Evolutionary conservation across 2,113 vertebrate genomes (phyloP), one percentile per base, ranked within the genome.

Genomic region (Alligator mississippiensis): DNA sequence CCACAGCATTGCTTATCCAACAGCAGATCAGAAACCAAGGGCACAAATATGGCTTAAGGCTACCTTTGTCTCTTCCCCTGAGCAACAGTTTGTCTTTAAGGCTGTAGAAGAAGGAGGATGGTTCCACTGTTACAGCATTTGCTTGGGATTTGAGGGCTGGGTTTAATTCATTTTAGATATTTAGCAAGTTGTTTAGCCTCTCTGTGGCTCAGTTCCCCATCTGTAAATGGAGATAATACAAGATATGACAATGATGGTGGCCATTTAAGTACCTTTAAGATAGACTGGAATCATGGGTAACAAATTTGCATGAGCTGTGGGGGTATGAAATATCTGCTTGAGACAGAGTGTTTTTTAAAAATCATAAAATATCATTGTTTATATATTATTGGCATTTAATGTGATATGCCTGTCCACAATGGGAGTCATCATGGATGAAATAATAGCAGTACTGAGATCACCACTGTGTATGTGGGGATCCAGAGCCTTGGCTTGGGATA

Each of bases 321-420:
- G 84, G 83, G 11, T 80, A 85, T 78, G 58, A 87, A 94, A 79
- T 15, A 54, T 76, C 83, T 92, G 76, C 8, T 14, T 5, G 34
- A 79, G 64, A 12, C 38, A 4, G 54, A 14, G 11, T 47, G 19
- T 38, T 57, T 92, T 94, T 93, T 85, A 9, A 80, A 88, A 72
- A 14, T 47, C 81, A 90, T 24, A 21, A 21, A 85, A 75, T 59
- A 25, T 55, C 55, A 81, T 85, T 64, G 68, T 77, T 30, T 4
- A 77, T 77, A 90, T 75, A 90, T 85, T 76, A 70, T 58, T 66
- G 76, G 34, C 61, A 38, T 61, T 38, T 82, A n/a, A 70, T 18
- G 54, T n/a, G 25, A 81, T 70, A 85, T 90, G 83, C 66, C 66
- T 90, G 38, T 12, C 70, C 70, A 38, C 22, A 72, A 47, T 72